These are phyloP conservation scores for Chelonoidis abingdonii DNA, from an alignment of 2,113 vertebrate genomes.

Conservation along the genomic window DNA sequence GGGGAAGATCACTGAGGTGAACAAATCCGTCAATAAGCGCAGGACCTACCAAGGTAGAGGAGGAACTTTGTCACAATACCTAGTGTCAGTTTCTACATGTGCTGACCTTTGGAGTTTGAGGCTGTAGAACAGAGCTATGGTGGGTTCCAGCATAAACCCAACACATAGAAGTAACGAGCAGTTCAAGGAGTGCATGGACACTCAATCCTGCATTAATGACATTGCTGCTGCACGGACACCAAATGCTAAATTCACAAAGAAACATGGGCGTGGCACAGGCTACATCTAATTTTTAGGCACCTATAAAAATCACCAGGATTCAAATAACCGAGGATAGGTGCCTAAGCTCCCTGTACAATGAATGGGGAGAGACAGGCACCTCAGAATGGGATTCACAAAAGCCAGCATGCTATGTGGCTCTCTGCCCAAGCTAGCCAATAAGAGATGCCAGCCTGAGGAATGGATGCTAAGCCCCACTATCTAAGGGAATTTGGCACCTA, in stretches of 20 bases:
- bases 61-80: too few relatives aligned
- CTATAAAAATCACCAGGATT: neutral
- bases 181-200: neutral
- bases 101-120: neutral
- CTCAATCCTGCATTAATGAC: neutral
- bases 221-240: neutral
- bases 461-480: too few relatives aligned
- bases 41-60: too few relatives aligned
- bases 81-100: neutral
- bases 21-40: too few relatives aligned
- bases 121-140: neutral
- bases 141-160: neutral
- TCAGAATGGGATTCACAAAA: neutral
- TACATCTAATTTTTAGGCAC: neutral
- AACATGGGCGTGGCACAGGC: neutral
- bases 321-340: neutral
- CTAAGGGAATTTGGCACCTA: too few relatives aligned
- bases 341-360: neutral
- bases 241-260: neutral
- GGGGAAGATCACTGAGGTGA: too few relatives aligned
- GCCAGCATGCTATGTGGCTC: neutral
- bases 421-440: neutral
- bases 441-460: neutral
- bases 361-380: neutral
- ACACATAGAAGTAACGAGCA: neutral